phyloP scores from a whole-genome alignment of 2,888 invertebrate species.

The Drosophila kuntzei region DNA sequence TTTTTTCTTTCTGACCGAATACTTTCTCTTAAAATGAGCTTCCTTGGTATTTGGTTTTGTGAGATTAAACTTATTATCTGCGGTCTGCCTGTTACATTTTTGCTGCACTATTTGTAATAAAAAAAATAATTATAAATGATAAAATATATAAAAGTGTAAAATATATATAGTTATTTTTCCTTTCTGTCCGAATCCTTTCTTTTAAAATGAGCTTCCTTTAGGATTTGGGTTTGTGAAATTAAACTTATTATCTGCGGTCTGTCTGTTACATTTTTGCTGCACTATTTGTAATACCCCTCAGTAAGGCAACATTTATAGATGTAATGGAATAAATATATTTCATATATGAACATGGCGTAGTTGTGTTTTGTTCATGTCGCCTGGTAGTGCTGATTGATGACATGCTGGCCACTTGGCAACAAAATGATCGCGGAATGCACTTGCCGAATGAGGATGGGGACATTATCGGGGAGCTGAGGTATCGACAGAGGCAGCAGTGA shows the following conservation, averaged over 20 bases:
- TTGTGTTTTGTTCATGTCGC: conserved; percentile 61
- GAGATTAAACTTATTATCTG: too few species aligned
- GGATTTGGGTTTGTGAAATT: too few species aligned
- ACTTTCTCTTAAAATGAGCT: too few species aligned
- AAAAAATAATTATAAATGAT: too few species aligned
- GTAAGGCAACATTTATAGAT: conserved; percentile 8
- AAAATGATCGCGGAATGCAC: conserved; percentile 58
- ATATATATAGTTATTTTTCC: too few species aligned
- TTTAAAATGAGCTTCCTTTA: too few species aligned
- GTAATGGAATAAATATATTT: conserved; percentile 44
- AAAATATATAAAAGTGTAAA: too few species aligned
- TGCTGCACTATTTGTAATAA: background rate
- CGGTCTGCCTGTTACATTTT: conserved; percentile 4
- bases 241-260: too few species aligned
- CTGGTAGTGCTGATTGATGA: conserved; percentile 70
- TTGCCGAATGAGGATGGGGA: conserved; percentile 30
- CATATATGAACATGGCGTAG: conserved; percentile 63
- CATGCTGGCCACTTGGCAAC: conserved; percentile 59
- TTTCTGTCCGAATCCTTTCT: too few species aligned
- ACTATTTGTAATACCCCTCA: background rate
- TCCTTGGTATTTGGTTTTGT: too few species aligned
- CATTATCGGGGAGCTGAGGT: background rate
- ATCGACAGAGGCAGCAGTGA: conserved; percentile 27
- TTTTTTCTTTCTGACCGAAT: too few species aligned
- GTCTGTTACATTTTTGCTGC: background rate